These are phyloP conservation scores for Rhogogaster chlorosoma DNA, from an alignment of 2,888 invertebrate species.

Conservation along the genomic window DNA sequence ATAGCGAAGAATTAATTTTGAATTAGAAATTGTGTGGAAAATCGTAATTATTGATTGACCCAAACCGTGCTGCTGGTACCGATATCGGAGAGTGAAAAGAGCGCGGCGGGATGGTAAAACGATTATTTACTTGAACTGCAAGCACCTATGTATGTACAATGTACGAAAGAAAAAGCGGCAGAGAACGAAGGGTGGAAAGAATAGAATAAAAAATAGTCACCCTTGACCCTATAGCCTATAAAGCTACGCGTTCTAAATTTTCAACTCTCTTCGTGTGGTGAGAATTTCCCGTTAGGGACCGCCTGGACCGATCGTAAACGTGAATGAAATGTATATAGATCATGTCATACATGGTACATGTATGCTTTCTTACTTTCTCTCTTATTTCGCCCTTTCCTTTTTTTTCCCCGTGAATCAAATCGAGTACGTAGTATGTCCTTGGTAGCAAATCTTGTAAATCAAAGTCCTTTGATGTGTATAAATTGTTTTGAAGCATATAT, in stretches of 20 bases:
- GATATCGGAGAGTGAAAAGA: background rate
- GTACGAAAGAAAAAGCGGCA: background rate
- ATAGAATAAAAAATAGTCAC: conserved; percentile 16
- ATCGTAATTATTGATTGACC: background rate
- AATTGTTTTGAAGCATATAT: conserved; percentile 26
- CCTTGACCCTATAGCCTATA: background rate
- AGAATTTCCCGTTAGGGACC: conserved; percentile 53
- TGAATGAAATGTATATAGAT: background rate
- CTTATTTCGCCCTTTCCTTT: background rate
- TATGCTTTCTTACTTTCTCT: background rate
- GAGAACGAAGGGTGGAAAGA: background rate
- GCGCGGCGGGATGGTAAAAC: background rate
- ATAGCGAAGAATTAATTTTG: no score
- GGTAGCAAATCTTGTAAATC: background rate
- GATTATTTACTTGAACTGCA: background rate
- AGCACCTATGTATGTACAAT: background rate
- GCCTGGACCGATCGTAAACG: conserved; percentile 51
- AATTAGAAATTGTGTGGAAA: background rate
- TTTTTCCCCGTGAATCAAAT: conserved; percentile 27
- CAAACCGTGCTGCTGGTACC: background rate
- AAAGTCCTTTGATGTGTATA: background rate
- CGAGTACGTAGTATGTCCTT: background rate
- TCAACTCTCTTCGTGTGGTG: conserved; percentile 26
- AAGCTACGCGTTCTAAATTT: conserved; percentile 23
- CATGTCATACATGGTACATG: background rate